Percentiles rank a stretch among this genome's conserved stretches.
Conservation (phyloP, 2,113 vertebrate species). For the Gobius niger region DNA sequence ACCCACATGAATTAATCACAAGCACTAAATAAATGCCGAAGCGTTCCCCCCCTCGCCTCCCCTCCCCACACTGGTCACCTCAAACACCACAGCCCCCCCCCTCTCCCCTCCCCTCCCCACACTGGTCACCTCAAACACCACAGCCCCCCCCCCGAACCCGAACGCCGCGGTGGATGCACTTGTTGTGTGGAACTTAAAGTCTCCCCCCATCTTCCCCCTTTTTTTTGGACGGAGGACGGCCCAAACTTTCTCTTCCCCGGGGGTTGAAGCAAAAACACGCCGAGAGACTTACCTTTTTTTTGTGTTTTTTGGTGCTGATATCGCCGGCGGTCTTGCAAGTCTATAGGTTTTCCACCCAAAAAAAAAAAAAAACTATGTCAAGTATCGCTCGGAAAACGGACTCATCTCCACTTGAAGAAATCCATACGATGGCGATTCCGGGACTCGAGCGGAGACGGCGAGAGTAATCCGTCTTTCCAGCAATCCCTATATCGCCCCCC, state of each 20-base stretch:
- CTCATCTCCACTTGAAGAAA: slow-evolving; percentile 36
- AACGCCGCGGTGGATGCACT: slow-evolving; percentile 17
- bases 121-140: slow-evolving; percentile 24
- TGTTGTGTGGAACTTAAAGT: slow-evolving; percentile 23
- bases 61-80: slow-evolving; percentile 16
- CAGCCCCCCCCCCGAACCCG: slow-evolving; percentile 18
- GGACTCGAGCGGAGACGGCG: slow-evolving; percentile 25
- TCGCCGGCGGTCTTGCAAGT: slow-evolving; percentile 40
- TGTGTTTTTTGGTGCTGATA: too few species aligned
- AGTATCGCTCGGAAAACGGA: slow-evolving; percentile 30
- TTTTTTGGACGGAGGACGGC: too few species aligned
- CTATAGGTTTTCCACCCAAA: slow-evolving; percentile 26
- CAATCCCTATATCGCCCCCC: slow-evolving; percentile 47
- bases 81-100: slow-evolving; percentile 33
- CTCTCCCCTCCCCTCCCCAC: too few species aligned
- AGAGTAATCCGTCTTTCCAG: slow-evolving; percentile 57
- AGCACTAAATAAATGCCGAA: slow-evolving; percentile 4
- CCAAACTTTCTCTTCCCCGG: not conserved
- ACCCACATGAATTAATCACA: slow-evolving; percentile 6
- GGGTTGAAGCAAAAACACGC: slow-evolving; percentile 15
- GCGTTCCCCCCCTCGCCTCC: slow-evolving; percentile 6
- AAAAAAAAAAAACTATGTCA: slow-evolving; percentile 4
- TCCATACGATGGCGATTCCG: slow-evolving; percentile 53
- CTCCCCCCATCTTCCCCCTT: not conserved
- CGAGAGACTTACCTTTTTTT: slow-evolving; percentile 58